Evolutionary conservation across 2,113 vertebrate species (phyloP), one percentile per base, ranked within the genome.

Genomic region (Abramis brama): DNA sequence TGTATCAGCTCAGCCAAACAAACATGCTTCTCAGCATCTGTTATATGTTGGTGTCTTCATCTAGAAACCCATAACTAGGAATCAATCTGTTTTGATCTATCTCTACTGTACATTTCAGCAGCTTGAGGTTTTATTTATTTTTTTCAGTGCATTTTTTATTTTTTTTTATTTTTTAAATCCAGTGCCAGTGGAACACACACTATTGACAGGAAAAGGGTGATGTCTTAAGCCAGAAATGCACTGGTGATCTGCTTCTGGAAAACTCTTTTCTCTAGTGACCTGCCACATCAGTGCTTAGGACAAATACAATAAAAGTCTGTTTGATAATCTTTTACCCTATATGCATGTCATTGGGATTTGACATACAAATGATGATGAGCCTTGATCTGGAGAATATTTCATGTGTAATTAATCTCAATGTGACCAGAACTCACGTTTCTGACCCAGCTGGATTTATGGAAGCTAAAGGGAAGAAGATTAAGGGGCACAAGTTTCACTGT

Each of bases 11-110:
- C 71, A 80, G 66, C 33, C 86, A 79, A 81, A 85, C 43, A 75
- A 75, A 80, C 59, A 84, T 52, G 86, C 70, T 39, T 62, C 57
- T 36, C 76, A 70, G 82, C 82, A 84, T 70, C 82, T 84, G 76
- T 45, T 62, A 27, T 66, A 64, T 50, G 27, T 79, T 25, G 17
- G 5, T 33, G 13, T 86, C 78, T 75, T 82, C 78, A 86, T 82
- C 19, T 47, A 43, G 62, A 82, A 68, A 82, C 43, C 17, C 10
- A 33, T 66, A 80, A 80, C 79, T 80, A 39, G 79, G 39, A 80
- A 80, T 64, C 79, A 82, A 52, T 75, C 78, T 64, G 66, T 21
- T 74, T 73, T 64, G 27, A 75, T 86, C 27, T 21, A 33, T 47
- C 55, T 73, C 36, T 21, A 52, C 33, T 60, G 12, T 74, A 74